Evolutionary conservation across 2,113 vertebrate genomes (phyloP), one percentile per base, ranked within the genome.

Genomic region (Australoheros scitulus): DNA sequence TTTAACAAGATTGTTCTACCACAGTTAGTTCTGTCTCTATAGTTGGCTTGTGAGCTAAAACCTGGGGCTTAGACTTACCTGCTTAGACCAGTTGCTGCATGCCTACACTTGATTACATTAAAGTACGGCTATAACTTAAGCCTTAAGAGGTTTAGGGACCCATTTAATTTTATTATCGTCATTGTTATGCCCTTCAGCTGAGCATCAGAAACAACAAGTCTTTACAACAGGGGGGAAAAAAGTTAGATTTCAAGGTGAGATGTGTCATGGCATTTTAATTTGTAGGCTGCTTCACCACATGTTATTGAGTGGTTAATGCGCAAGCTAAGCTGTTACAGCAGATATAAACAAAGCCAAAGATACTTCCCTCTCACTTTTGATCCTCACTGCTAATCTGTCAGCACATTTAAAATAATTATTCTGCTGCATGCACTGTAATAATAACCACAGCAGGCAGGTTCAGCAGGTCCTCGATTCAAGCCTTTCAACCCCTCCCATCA

Each of bases 1-100:
- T 88, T 89, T 91, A 92, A 91, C 82, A 65, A 82, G 90, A 79
- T 86, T 74, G 29, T 65, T 24, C 77, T 14, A 11, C 36, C 79
- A 36, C 47, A 6, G 36, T 86, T 79, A 87, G 81, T 83, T 55
- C 32, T 5, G 70, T 57, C 86, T 63, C 15, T 13, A 10, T 57
- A n/a, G 57, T n/a, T 61, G 82, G 41, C 77, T 58, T 24, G 14
- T n/a, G 41, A 76, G 64, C 78, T 22, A 3, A 38, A 38, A 57
- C 61, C 91, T 29, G 72, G 7, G 80, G 90, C 87, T 92, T 41
- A 87, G 22, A 24, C 82, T 75, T 3, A 78, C 63, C 65, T 76
- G 76, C 83, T 82, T 78, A 81, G 1, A 87, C 91, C 79, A 77
- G 86, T 76, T 18, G 70, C 85, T 77, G 88, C 89, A 81, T 87